These are phyloP conservation scores for Heliconius hermathena DNA, from an alignment of 1,140 invertebrate genomes.

Conservation along the genomic window DNA sequence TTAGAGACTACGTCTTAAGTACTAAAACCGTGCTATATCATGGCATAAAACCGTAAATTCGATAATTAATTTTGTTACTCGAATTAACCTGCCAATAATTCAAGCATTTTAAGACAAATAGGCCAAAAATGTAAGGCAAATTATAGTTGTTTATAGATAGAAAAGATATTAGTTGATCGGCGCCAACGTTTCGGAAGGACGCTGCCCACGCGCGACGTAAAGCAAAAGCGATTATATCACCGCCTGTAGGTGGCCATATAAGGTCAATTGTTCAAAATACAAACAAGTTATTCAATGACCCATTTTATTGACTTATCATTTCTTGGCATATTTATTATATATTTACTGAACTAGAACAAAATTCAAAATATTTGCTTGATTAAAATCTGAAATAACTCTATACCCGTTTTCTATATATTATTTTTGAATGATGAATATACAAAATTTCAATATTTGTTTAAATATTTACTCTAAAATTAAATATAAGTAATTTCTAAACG, in stretches of 20 bases:
- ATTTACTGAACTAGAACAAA: not conserved
- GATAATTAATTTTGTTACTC: not conserved
- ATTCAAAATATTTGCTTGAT: too few relatives aligned
- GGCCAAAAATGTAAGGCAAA: slow-evolving; percentile 27
- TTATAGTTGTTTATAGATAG: slow-evolving; percentile 33
- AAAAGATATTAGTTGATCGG: slow-evolving; percentile 42
- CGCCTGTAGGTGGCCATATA: slow-evolving; percentile 79
- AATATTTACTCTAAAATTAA: too few relatives aligned
- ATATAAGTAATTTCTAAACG: too few relatives aligned
- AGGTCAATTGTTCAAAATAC: slow-evolving; percentile 74
- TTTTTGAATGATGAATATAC: too few relatives aligned
- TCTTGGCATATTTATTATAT: slow-evolving; percentile 16
- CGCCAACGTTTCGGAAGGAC: slow-evolving; percentile 62
- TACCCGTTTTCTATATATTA: too few relatives aligned
- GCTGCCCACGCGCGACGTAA: slow-evolving; percentile 67
- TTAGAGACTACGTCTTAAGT: too few relatives aligned
- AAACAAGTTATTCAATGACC: slow-evolving; percentile 55
- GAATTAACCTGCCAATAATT: not conserved
- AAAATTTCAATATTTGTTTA: too few relatives aligned
- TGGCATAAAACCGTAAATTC: not conserved
- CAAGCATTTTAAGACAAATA: slow-evolving; percentile 4
- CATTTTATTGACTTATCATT: slow-evolving; percentile 41
- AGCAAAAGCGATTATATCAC: slow-evolving; percentile 73
- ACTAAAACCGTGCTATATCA: too few relatives aligned
- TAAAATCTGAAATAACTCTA: too few relatives aligned